Base-by-base conservation (phyloP, 1,140 invertebrate species). In the Polypedilum pembai region DNA sequence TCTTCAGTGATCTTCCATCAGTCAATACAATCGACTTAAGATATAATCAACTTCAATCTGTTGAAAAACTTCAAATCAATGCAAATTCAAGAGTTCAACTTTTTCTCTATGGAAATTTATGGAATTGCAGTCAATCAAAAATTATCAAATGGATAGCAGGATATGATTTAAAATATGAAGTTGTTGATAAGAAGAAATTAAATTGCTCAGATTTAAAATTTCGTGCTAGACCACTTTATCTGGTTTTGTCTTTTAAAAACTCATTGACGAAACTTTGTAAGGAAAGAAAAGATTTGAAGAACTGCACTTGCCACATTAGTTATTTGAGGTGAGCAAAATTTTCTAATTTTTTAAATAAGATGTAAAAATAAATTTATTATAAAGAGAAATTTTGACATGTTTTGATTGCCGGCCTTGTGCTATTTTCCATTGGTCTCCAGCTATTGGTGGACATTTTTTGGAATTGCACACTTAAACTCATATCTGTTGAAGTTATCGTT, bases 111-210 rank as follows among this genome's bases (percentile, higher is more conserved):
- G 65, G 65, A 18, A 69, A 69, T 18, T 69, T 69, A 18, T 69
- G 65, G 65, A 69, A 69, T 18, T 69, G 65, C 65, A 69, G 45
- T 56, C 45, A 56, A 56, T 12, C 65, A 1, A 69, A 21, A 69
- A 20, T 8, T 18, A 18, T 69, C 1, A 69, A 69, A 69, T 69
- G 65, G 65, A 69, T 69, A 10, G 65, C 10, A 20, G 17, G 17
- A 5, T 0, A 21, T 21, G 65, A 69, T 20, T 18, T 18, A 20
- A 18, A 69, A 20, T n/a, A 18, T 69, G 17, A 20, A 8, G 17
- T 69, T 20, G 20, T 18, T n/a, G 65, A 69, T 69, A 69, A 69
- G 8, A 69, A 69, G 5, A 18, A 8, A 7, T 69, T 69, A 69
- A 69, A 20, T 7, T 69, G 65, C 12, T 69, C 65, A 5, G 65